Conservation (phyloP, 1,140 invertebrate species). For the Musca vetustissima region DNA sequence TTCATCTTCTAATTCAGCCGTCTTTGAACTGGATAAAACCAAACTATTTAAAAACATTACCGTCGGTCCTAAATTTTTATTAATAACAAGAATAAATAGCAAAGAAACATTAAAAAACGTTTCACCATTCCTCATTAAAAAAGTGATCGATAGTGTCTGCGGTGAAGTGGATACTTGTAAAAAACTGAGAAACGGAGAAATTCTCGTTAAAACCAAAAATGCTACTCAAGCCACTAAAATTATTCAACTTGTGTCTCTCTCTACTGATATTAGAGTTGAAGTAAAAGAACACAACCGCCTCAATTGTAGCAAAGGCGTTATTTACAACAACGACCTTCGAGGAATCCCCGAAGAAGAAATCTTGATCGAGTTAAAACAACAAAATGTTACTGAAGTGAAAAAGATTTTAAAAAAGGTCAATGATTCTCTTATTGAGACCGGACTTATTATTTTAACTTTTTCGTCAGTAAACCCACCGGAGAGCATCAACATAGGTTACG, state of each 20-base stretch:
- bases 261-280: background rate
- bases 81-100: too few species aligned
- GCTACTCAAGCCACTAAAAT: background rate
- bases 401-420: slow-evolving; percentile 9
- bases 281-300: slow-evolving; percentile 2
- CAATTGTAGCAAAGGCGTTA: slow-evolving; percentile 7
- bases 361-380: background rate
- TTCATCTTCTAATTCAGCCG: too few species aligned
- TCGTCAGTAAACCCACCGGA: background rate
- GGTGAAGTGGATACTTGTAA: slow-evolving; percentile 22
- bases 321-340: slow-evolving; percentile 2
- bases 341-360: slow-evolving; percentile 11
- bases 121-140: too few species aligned
- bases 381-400: background rate
- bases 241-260: too few species aligned
- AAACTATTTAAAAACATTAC: too few species aligned
- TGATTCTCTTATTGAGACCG: background rate
- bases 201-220: slow-evolving; percentile 6
- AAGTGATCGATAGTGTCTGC: slow-evolving; percentile 12
- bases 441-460: slow-evolving; percentile 10
- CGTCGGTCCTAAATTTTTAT: too few species aligned
- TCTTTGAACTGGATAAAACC: too few species aligned
- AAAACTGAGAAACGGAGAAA: slow-evolving; percentile 5
- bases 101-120: too few species aligned
- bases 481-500: slow-evolving; percentile 1